These are phyloP conservation scores for Drosophila ananassae DNA, from an alignment of 1,140 invertebrate genomes.

Conservation along the genomic window DNA sequence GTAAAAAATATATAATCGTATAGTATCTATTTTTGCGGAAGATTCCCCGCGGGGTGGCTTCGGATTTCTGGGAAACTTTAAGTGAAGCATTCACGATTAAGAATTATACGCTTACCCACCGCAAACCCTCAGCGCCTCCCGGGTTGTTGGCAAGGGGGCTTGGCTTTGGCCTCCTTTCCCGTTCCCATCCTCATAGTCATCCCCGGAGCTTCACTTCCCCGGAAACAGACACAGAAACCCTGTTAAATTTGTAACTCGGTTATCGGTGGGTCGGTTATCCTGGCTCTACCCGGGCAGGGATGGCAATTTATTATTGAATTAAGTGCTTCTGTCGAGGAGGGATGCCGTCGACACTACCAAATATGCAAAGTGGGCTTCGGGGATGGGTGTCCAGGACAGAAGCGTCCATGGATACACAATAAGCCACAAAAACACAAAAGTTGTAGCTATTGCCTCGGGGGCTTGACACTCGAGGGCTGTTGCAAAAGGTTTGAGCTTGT, in stretches of 20 bases:
- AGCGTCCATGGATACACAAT: conserved; percentile 27
- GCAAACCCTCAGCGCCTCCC: conserved; percentile 68
- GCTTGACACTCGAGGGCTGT: conserved; percentile 58
- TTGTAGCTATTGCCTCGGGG: conserved; percentile 48
- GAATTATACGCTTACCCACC: conserved; percentile 83
- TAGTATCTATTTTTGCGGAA: conserved; percentile 27
- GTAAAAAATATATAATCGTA: conserved; percentile 25
- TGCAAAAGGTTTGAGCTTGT: conserved; percentile 73
- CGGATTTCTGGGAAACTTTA: conserved; percentile 50
- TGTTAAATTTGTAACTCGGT: conserved; percentile 62
- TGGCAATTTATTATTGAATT: conserved; percentile 82
- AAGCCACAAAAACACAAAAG: conserved; percentile 16
- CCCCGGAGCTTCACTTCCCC: background rate
- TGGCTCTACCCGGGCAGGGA: conserved; percentile 33
- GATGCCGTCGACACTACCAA: conserved; percentile 37
- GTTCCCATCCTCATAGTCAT: background rate
- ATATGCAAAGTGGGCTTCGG: conserved; percentile 68
- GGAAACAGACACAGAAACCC: conserved; percentile 9
- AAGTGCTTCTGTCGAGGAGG: conserved; percentile 66
- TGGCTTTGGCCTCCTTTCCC: conserved; percentile 17
- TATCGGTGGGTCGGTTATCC: conserved; percentile 61
- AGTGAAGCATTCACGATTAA: conserved; percentile 79
- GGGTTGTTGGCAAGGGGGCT: conserved; percentile 41
- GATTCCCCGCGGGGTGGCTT: conserved; percentile 28
- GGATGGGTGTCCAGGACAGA: conserved; percentile 5